Conservation (phyloP, 2,888 invertebrate species). For the Linnaemya tessellans region DNA sequence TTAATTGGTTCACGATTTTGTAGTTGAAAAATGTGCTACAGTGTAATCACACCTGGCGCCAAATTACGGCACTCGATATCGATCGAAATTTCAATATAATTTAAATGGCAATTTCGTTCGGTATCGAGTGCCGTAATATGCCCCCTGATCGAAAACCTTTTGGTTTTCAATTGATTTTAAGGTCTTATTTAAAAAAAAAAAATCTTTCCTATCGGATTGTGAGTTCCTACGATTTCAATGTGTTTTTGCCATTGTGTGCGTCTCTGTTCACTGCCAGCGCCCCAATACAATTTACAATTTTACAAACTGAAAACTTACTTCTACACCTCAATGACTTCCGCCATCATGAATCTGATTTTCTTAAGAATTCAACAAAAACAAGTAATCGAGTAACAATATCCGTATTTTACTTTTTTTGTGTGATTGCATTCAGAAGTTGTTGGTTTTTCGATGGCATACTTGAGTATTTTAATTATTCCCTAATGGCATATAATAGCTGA, state of each 20-base stretch:
- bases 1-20: no score
- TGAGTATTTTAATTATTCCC: conserved; percentile 82
- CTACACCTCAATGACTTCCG: conserved; percentile 63
- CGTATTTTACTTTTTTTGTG: conserved; percentile 45
- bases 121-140: no score
- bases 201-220: no score
- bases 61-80: no score
- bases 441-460: conserved; percentile 73
- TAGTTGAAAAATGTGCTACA: no score
- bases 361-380: conserved; percentile 48
- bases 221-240: conserved; percentile 10
- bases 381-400: conserved; percentile 9
- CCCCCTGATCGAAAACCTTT: no score
- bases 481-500: conserved; percentile 80
- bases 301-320: conserved; percentile 13
- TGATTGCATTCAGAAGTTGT: conserved; percentile 40
- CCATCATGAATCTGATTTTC: conserved; percentile 54
- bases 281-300: conserved; percentile 9
- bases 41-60: no score
- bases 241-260: conserved; percentile 3
- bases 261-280: background rate
- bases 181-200: no score
- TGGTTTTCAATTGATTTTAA: no score
- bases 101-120: no score
- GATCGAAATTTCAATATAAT: no score